Evolutionary conservation across 2,888 invertebrate genomes (phyloP).

Genomic region (Glaucopsyche alexis): DNA sequence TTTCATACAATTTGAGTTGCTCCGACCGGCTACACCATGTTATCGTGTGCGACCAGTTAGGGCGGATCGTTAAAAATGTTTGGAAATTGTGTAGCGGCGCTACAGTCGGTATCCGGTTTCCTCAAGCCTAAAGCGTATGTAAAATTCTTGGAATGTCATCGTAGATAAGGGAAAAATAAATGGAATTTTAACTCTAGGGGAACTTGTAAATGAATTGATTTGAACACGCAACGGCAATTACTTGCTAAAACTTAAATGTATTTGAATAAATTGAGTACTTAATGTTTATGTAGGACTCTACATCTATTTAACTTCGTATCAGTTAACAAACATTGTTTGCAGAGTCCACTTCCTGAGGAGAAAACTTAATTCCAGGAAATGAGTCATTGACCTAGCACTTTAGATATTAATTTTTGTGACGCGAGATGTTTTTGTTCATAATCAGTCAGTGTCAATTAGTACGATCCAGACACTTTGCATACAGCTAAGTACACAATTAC

Average conservation of each 20-base stretch:
- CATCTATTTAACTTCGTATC: too few species aligned
- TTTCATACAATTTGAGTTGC: too few species aligned
- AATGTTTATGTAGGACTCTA: neutral
- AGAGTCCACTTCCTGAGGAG: too few species aligned
- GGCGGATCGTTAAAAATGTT: too few species aligned
- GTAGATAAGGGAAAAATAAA: conserved; percentile 23
- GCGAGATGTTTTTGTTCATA: neutral
- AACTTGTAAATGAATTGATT: conserved; percentile 19
- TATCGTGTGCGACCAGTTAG: too few species aligned
- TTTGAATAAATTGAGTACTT: neutral
- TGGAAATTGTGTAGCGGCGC: too few species aligned
- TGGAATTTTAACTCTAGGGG: conserved; percentile 9
- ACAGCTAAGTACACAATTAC: conserved; percentile 14
- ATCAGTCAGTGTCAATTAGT: conserved; percentile 15
- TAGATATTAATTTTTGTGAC: neutral
- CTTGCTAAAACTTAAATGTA: conserved; percentile 3
- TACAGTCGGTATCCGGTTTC: neutral
- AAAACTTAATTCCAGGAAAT: too few species aligned
- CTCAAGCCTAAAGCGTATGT: neutral
- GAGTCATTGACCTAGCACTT: neutral
- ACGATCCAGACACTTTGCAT: conserved; percentile 6
- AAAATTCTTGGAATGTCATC: conserved; percentile 19
- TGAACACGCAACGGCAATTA: conserved; percentile 18
- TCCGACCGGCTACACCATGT: too few species aligned
- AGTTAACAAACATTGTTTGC: too few species aligned